Base-by-base conservation (phyloP, 2,113 vertebrate genomes). In the Labeo rohita region DNA sequence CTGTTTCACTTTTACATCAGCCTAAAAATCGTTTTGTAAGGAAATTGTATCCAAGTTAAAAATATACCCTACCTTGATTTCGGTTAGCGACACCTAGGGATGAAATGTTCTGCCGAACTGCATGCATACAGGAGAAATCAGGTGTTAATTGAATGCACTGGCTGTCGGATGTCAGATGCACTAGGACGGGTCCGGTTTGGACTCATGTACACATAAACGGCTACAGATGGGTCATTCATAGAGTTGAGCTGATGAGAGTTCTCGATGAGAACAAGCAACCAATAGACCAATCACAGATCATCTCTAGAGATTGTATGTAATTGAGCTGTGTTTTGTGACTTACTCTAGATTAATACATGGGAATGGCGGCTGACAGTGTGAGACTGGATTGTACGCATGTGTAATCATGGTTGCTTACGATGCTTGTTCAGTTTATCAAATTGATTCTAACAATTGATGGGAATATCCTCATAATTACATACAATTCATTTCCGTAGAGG, bases 61-160 rank as follows among this genome's bases (percentile, higher is more conserved):
- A 90, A 84, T 84, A 87, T 87, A 92, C 97, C 98, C 97, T 99
- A 99, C 98, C 97, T 99, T 99, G 96, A 94, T 98, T 99, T 97
- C 96, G 95, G 94, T 99, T 99, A 97, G 98, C 97, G 96, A 97
- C 97, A 96, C 98, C 98, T 99, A 99, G 97, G 92, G 98, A 99
- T 94, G 98, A 99, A 93, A 97, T 97, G 96, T 98, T 99, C 97
- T 96, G 97, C 96, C 96, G 97, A 96, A 98, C 98, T 99, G 98
- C 95, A 95, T 95, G 95, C 94, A 95, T 95, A 96, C 95, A 93
- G 96, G 95, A 98, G 94, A 99, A 97, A 99, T 95, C 95, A 98
- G 95, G 94, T 94, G 95, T 96, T 96, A 96, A 97, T 99, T 96
- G 96, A 93, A 95, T 92, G 91, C 92, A 96, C 93, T 93, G 86